These are phyloP conservation scores for Periophthalmus magnuspinnatus DNA, from an alignment of 2,797 vertebrate genomes.

Conservation along the genomic window DNA sequence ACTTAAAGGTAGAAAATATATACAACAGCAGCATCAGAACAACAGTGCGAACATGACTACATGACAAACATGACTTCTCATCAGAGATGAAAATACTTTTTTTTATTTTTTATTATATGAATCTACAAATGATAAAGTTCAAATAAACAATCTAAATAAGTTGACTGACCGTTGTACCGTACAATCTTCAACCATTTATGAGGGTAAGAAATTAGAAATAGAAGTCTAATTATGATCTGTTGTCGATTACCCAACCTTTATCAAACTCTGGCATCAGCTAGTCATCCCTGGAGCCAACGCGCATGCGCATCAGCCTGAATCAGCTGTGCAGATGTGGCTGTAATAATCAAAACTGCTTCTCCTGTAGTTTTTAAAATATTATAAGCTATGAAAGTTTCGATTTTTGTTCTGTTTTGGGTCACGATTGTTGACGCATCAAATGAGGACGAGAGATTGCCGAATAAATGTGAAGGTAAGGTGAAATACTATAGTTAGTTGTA, in stretches of 20 bases:
- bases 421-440: constrained; percentile 31
- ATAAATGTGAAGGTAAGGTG: constrained; percentile 79
- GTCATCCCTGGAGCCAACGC: not conserved
- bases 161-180: no score
- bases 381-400: constrained; percentile 42
- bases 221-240: not conserved
- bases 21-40: no score
- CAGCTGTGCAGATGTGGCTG: constrained; percentile 6
- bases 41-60: no score
- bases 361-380: not conserved
- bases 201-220: no score
- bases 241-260: not conserved
- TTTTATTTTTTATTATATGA: no score
- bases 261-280: not conserved
- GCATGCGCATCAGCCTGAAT: not conserved
- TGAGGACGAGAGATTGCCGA: constrained; percentile 76
- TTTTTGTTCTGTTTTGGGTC: constrained; percentile 39
- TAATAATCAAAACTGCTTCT: not conserved
- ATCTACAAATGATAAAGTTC: no score
- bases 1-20: no score
- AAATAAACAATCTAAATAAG: no score
- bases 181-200: no score
- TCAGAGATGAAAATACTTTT: no score
- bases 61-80: no score
- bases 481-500: not conserved